These are phyloP conservation scores for Lasioglossum vierecki DNA, from an alignment of 2,888 invertebrate species.

Conservation along the genomic window DNA sequence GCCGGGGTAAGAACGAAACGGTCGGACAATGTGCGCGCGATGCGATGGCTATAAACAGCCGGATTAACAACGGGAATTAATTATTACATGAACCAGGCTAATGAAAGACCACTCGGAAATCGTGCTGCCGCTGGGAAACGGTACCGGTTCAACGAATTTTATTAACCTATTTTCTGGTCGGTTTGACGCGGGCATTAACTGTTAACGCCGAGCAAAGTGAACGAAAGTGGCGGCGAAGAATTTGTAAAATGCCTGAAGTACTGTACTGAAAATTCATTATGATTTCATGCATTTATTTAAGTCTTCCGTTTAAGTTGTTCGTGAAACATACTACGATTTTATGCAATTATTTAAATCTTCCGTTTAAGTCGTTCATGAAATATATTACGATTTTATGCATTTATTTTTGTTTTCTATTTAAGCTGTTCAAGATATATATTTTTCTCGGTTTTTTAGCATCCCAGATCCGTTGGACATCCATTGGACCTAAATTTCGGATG, in stretches of 20 bases:
- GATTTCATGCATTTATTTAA: no score
- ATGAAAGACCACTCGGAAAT: neutral
- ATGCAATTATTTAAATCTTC: no score
- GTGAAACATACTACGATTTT: no score
- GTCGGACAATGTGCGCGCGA: neutral
- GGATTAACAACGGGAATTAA: slow-evolving; percentile 8
- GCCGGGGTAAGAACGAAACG: neutral
- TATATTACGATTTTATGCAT: no score
- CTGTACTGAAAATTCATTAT: neutral
- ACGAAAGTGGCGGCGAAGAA: neutral
- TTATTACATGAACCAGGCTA: neutral
- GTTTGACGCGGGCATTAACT: neutral
- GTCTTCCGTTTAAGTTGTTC: no score
- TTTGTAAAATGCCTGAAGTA: neutral
- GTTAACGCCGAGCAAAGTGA: neutral
- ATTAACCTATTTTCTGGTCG: neutral
- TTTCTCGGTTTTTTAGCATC: no score
- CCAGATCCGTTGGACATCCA: no score
- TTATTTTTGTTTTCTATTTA: no score
- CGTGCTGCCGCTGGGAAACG: neutral
- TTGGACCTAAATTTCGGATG: no score
- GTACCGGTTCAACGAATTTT: neutral
- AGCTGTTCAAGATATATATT: no score
- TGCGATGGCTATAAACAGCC: neutral
- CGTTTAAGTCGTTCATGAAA: no score